Evolutionary conservation across 2,797 vertebrate species (phyloP).

Genomic region (Cryptoblepharus egeriae): DNA sequence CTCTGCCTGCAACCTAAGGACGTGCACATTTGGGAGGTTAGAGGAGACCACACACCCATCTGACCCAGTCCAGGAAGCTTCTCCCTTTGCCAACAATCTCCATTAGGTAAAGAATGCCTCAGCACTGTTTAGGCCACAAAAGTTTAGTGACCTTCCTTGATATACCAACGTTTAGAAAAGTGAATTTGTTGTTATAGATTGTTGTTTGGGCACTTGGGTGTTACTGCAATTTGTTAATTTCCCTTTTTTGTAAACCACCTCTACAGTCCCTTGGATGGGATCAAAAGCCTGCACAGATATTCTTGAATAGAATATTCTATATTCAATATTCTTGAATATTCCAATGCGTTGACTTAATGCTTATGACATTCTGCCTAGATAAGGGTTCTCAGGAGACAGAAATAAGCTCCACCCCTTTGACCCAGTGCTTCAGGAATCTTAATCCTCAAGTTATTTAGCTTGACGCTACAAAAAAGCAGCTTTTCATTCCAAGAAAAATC

Average conservation of each 20-base stretch:
- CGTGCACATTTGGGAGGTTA: background rate
- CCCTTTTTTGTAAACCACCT: too few species aligned
- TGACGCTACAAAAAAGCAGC: background rate
- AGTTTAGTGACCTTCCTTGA: background rate
- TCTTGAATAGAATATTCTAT: too few species aligned
- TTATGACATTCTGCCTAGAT: background rate
- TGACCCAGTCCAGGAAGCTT: background rate
- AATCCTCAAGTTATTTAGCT: background rate
- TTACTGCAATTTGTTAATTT: too few species aligned
- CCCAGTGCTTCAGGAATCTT: background rate
- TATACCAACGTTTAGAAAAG: too few species aligned
- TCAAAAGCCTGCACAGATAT: too few species aligned
- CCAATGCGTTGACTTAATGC: background rate
- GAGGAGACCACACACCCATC: background rate
- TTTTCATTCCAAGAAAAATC: background rate
- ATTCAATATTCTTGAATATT: too few species aligned
- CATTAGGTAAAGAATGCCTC: background rate
- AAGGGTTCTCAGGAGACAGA: background rate
- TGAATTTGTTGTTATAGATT: background rate
- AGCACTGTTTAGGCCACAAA: background rate
- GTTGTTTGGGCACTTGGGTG: too few species aligned
- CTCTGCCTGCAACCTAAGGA: slow-evolving; percentile 72
- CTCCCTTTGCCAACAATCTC: background rate
- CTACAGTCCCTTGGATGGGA: too few species aligned
- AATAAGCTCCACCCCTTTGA: background rate